Evolutionary conservation across 2,888 invertebrate species (phyloP), one percentile per base, ranked within the genome.

Genomic region (Lissonota sp.): DNA sequence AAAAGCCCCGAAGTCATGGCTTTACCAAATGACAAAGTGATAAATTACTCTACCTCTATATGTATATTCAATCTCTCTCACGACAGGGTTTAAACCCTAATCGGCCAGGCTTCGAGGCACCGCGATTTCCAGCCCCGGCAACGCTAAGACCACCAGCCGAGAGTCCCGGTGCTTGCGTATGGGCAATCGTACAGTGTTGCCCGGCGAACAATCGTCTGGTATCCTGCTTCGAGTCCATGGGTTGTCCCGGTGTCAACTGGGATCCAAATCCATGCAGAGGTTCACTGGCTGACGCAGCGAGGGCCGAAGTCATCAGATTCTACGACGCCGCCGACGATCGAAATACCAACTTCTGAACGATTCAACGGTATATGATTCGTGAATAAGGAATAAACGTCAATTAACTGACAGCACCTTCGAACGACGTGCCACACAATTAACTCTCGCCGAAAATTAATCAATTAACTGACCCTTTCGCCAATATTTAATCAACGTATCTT

Each of bases 101-200:
- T 60, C 85, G 86, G 6, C 78, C 74, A 4, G 92, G 92, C 4
- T 44, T 83, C 7, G 37, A 37, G 64, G 89, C 80, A 0, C 6
- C 82, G n/a, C 75, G 79, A 53, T 92, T 92, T 79, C 91, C 90
- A 4, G 86, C 79, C 86, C 93, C 84, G 91, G 93, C 87, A 88
- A 96, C 90, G 93, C 94, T 0, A 84, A 91, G n/a, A 76, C 92
- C 74, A 88, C 92, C 83, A 86, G 92, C 5, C 46, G 87, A 91
- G 69, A 93, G 93, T 37, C 93, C 95, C 0, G 93, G 95, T 6
- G 93, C 94, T 0, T 97, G 97, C 87, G 95, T 96, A 0, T 95
- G 96, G 95, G 97, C 97, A 0, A 96, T 97, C 66, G 93, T 96
- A 5, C 94, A 95, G 1, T 97, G 97, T 88, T 97, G 97, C 87